These are phyloP conservation scores for Embidobia sp. DNA, from an alignment of 2,888 invertebrate genomes.

Conservation along the genomic window DNA sequence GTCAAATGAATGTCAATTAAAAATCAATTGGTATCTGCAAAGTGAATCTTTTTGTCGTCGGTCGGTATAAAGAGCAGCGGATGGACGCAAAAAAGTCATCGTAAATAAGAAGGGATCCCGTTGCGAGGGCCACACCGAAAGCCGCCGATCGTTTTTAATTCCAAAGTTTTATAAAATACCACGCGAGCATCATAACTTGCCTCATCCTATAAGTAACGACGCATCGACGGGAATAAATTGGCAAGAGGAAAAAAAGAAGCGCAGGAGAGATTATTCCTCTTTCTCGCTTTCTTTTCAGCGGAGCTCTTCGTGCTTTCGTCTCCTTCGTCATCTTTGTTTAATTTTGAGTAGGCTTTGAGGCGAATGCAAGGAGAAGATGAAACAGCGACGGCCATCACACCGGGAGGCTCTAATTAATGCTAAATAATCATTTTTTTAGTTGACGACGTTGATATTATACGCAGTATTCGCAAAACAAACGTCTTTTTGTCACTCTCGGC, in stretches of 20 bases:
- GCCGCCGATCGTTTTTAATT: slow-evolving; percentile 47
- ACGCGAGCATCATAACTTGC: slow-evolving; percentile 40
- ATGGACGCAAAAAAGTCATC: slow-evolving; percentile 21
- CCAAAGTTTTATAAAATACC: slow-evolving; percentile 50
- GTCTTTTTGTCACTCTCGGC: slow-evolving; percentile 49
- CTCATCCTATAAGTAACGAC: slow-evolving; percentile 41
- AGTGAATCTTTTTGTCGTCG: background rate
- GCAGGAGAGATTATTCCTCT: slow-evolving; percentile 23
- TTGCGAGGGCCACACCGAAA: slow-evolving; percentile 43
- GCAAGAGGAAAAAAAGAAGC: slow-evolving; percentile 11
- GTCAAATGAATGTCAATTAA: background rate
- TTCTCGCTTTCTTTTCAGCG: background rate
- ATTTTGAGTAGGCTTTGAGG: slow-evolving; percentile 7
- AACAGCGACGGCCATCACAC: slow-evolving; percentile 19
- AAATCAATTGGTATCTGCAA: background rate
- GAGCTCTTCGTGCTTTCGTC: too few relatives aligned
- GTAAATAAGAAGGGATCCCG: slow-evolving; percentile 53
- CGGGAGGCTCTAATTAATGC: slow-evolving; percentile 71
- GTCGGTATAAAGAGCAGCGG: background rate
- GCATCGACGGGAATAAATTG: slow-evolving; percentile 46
- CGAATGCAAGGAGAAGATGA: background rate
- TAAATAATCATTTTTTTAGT: slow-evolving; percentile 75
- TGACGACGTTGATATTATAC: slow-evolving; percentile 2
- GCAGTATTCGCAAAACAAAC: slow-evolving; percentile 40
- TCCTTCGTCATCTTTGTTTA: slow-evolving; percentile 6